Conservation (phyloP, 2,797 vertebrate genomes). For the Mastacembelus armatus region DNA sequence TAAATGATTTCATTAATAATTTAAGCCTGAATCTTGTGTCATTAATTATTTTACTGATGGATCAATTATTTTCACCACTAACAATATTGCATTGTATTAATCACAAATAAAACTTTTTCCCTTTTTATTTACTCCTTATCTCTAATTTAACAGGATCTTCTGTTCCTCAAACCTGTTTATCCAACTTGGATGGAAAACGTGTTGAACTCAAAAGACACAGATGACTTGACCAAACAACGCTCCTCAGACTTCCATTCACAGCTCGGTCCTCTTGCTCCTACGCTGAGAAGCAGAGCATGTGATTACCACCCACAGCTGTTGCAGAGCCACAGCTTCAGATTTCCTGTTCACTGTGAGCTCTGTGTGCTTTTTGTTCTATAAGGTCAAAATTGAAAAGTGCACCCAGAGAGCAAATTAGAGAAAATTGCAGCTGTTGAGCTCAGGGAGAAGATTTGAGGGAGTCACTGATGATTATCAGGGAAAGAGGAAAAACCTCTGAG, state of each 20-base stretch:
- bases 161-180: no score
- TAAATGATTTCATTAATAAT: no score
- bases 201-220: constrained; percentile 1
- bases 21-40: no score
- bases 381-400: constrained; percentile 2
- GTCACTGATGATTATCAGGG: constrained; percentile 10
- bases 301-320: constrained; percentile 37
- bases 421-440: constrained; percentile 27
- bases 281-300: no score
- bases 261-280: constrained; percentile 12
- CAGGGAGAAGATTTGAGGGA: constrained; percentile 23
- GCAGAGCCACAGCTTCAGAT: constrained; percentile 8
- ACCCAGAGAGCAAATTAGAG: constrained; percentile 10
- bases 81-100: no score
- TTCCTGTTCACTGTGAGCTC: constrained; percentile 25
- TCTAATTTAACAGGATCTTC: no score
- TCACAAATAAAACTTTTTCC: no score
- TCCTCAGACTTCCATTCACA: constrained; percentile 7
- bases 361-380: constrained; percentile 10
- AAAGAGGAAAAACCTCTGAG: constrained; percentile 13
- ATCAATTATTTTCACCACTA: no score
- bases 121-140: no score
- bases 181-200: neutral
- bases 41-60: no score
- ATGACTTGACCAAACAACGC: constrained; percentile 13